Evolutionary conservation across 1,140 invertebrate genomes (phyloP).

Genomic region (Penaeus vannamei): DNA sequence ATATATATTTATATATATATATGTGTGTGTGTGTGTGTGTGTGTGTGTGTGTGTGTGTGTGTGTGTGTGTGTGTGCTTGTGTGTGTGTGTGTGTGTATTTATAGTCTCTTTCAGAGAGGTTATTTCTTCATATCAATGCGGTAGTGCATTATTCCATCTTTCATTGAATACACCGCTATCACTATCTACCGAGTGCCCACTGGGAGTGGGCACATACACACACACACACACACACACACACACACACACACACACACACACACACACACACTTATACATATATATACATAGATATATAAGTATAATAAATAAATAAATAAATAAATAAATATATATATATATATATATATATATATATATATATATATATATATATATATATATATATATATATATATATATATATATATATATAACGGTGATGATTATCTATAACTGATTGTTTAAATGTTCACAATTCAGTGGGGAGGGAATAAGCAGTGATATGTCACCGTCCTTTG

Average conservation of each 20-base stretch:
- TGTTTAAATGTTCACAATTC: too few relatives aligned
- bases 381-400: conserved; percentile 16
- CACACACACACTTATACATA: conserved; percentile 6
- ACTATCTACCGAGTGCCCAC: not conserved
- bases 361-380: conserved; percentile 16
- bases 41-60: not conserved
- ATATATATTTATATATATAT: too few relatives aligned
- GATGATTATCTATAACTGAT: too few relatives aligned
- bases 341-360: conserved; percentile 16
- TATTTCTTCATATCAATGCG: too few relatives aligned
- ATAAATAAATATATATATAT: not conserved
- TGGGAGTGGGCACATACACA: conserved; percentile 4
- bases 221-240: conserved; percentile 11
- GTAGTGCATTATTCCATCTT: too few relatives aligned
- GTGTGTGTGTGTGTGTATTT: not conserved
- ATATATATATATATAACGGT: too few relatives aligned
- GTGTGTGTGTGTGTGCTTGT: not conserved
- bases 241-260: conserved; percentile 11
- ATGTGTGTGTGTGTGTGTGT: not conserved
- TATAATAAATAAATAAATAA: not conserved
- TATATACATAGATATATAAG: not conserved
- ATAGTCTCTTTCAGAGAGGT: not conserved
- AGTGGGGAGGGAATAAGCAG: too few relatives aligned
- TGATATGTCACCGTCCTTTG: too few relatives aligned
- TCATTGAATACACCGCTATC: too few relatives aligned